These are phyloP conservation scores for Euborellia annulipes DNA, from an alignment of 1,140 invertebrate genomes.

Conservation along the genomic window DNA sequence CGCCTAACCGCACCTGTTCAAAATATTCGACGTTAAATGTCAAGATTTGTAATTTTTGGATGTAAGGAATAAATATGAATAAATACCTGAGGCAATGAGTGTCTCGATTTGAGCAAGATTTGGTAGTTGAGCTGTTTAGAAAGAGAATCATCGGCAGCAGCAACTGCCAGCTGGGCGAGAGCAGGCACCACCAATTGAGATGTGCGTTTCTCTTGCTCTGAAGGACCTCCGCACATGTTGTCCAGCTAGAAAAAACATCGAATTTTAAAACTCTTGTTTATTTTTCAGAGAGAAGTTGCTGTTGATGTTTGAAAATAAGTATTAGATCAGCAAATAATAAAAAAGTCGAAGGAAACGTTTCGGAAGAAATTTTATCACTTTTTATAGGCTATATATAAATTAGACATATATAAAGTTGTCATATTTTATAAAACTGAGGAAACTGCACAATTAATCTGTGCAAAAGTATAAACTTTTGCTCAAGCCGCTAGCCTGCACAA, in stretches of 20 bases:
- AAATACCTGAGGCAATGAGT: slow-evolving; percentile 39
- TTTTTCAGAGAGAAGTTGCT: too few relatives aligned
- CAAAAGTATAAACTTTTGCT: too few relatives aligned
- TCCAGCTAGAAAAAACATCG: slow-evolving; percentile 44
- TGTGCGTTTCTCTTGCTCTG: slow-evolving; percentile 39
- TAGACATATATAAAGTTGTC: too few relatives aligned
- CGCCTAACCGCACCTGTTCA: slow-evolving; percentile 29
- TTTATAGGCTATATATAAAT: too few relatives aligned
- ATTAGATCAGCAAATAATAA: too few relatives aligned
- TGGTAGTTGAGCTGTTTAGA: slow-evolving; percentile 85
- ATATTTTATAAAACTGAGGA: too few relatives aligned
- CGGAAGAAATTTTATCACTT: too few relatives aligned
- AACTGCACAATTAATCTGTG: too few relatives aligned
- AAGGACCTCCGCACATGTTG: slow-evolving; percentile 50
- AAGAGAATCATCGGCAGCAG: slow-evolving; percentile 62
- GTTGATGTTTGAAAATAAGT: too few relatives aligned
- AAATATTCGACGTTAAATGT: slow-evolving; percentile 1
- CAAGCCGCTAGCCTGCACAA: too few relatives aligned
- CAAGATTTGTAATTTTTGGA: not conserved
- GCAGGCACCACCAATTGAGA: slow-evolving; percentile 52
- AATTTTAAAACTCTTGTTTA: too few relatives aligned
- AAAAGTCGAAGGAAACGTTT: too few relatives aligned
- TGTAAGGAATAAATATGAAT: not conserved
- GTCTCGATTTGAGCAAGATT: slow-evolving; percentile 70
- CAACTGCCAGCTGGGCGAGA: slow-evolving; percentile 64